Evolutionary conservation across 2,888 invertebrate species (phyloP).

Genomic region (Leptinotarsa tumamoca): DNA sequence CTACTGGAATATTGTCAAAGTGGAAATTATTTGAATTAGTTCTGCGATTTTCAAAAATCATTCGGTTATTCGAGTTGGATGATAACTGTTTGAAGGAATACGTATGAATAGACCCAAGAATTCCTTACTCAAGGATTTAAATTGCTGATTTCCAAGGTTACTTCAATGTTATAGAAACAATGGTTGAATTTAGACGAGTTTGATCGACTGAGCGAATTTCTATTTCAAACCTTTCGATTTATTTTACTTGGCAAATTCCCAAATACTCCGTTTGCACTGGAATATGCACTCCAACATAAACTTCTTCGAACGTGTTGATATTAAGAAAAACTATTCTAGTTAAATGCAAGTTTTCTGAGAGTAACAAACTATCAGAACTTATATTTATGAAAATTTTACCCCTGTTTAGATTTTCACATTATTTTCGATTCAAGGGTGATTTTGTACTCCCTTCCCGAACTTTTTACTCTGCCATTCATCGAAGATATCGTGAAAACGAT

Average conservation of each 20-base stretch:
- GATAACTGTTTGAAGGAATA: not conserved
- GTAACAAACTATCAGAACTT: no score
- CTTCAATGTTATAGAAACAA: slow-evolving; percentile 14
- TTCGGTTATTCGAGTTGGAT: not conserved
- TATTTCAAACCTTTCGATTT: slow-evolving; percentile 9
- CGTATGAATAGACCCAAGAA: slow-evolving; percentile 4
- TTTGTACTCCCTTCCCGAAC: no score
- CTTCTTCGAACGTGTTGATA: not conserved
- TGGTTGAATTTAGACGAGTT: slow-evolving; percentile 11
- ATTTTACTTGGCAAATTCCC: slow-evolving; percentile 12
- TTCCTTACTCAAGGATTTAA: not conserved
- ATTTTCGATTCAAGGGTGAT: no score
- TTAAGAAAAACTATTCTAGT: no score
- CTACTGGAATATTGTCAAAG: no score
- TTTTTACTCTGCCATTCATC: no score
- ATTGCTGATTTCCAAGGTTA: slow-evolving; percentile 15
- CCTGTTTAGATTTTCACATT: no score
- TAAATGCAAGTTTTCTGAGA: no score
- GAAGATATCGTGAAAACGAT: no score
- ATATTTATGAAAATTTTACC: no score
- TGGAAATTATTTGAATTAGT: no score
- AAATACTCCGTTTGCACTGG: not conserved
- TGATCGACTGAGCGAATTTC: slow-evolving; percentile 13
- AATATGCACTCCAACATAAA: not conserved
- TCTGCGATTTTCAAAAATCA: not conserved